A percentile compares a stretch with the other conserved stretches of the same genome.
Evolutionary conservation across 1,140 invertebrate genomes (phyloP).

Genomic region (Sipha flava): DNA sequence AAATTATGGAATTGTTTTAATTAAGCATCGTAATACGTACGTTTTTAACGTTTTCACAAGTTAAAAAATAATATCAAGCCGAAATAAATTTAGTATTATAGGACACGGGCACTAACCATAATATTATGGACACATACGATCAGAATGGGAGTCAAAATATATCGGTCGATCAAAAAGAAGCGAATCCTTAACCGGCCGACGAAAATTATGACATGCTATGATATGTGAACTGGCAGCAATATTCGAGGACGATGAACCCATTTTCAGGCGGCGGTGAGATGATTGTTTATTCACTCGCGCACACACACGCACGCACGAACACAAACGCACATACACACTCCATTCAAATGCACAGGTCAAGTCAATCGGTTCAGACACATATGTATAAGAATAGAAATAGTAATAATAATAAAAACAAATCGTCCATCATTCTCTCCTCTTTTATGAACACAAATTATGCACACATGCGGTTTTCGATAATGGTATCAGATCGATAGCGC

Average conservation of each 20-base stretch:
- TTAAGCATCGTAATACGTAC: too few species aligned
- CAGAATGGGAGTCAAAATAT: background rate
- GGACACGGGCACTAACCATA: background rate
- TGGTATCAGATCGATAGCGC: background rate
- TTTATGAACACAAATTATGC: background rate
- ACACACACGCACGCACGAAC: background rate
- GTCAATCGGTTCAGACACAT: conserved; percentile 7
- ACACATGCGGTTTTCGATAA: background rate
- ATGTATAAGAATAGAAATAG: background rate
- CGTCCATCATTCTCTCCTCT: background rate
- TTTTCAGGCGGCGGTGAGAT: conserved; percentile 16
- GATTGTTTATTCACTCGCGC: conserved; percentile 19
- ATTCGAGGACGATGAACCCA: conserved; percentile 23
- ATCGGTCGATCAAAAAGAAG: background rate
- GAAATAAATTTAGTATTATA: too few species aligned
- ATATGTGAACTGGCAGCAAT: background rate
- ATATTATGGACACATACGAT: too few species aligned
- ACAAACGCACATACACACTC: background rate
- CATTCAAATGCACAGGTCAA: background rate
- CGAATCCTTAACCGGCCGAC: background rate
- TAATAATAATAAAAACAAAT: background rate
- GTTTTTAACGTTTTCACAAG: too few species aligned
- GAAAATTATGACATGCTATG: conserved; percentile 21
- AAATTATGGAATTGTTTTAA: too few species aligned
- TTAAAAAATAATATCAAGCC: too few species aligned